Percentiles rank a stretch among this genome's conserved stretches.
These are phyloP conservation scores for Pseudomyrmex flavicornis DNA, from an alignment of 1,140 invertebrate species.

Conservation along the genomic window DNA sequence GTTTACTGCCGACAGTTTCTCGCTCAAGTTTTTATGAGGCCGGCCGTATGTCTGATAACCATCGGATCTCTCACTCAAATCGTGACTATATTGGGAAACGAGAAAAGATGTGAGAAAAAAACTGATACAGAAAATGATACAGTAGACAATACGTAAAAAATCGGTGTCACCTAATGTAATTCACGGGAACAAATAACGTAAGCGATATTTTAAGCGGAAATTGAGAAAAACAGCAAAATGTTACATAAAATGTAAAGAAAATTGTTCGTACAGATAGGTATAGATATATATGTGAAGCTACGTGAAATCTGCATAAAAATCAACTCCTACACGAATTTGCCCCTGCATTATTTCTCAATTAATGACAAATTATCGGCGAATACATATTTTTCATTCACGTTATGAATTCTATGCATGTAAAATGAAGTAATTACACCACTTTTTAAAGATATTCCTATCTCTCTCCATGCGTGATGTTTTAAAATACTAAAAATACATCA, in stretches of 20 bases:
- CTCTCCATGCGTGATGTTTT: background rate
- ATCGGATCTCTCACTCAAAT: background rate
- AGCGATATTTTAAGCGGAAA: too few relatives aligned
- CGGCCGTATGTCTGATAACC: background rate
- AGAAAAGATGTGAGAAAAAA: background rate
- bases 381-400: slow-evolving; percentile 28
- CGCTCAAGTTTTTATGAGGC: slow-evolving; percentile 52
- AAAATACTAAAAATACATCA: slow-evolving; percentile 17
- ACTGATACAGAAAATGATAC: too few relatives aligned
- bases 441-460: background rate
- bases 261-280: too few relatives aligned
- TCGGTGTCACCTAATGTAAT: too few relatives aligned
- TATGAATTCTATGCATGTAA: slow-evolving; percentile 48
- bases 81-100: slow-evolving; percentile 30
- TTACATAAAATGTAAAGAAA: background rate
- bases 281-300: background rate
- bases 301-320: background rate
- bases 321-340: slow-evolving; percentile 4
- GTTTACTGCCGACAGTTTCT: slow-evolving; percentile 55
- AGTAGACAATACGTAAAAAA: too few relatives aligned
- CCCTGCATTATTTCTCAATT: slow-evolving; percentile 40
- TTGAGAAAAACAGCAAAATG: too few relatives aligned
- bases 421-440: slow-evolving; percentile 48
- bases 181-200: too few relatives aligned
- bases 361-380: slow-evolving; percentile 47